These are phyloP conservation scores for Apostichopus californicus DNA, from an alignment of 35 echinoderm and acorn worm genomes.

Conservation along the genomic window DNA sequence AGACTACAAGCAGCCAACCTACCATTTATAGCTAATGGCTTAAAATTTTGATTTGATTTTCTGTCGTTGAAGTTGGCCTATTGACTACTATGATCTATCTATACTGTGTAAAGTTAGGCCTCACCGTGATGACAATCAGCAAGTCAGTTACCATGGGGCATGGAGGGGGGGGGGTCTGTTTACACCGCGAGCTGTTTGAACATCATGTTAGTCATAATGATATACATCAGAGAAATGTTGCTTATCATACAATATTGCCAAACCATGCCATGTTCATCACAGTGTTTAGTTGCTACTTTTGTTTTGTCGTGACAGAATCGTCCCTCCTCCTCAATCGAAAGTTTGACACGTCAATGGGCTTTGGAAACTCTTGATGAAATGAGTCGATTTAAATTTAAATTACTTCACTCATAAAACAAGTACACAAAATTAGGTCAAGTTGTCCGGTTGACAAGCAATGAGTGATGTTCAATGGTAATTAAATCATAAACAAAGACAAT, in stretches of 20 bases:
- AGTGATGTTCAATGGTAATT: neutral
- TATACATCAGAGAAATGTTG: no score
- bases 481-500: conserved; percentile 8
- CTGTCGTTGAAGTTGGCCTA: neutral
- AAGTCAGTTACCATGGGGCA: no score
- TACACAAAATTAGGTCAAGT: conserved; percentile 1
- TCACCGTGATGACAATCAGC: no score
- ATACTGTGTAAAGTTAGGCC: no score
- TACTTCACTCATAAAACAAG: neutral
- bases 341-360: neutral
- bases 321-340: neutral
- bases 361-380: neutral
- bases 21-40: neutral
- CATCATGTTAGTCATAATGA: neutral
- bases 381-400: neutral
- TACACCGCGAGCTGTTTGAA: neutral
- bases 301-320: no score
- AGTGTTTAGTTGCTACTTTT: no score
- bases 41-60: neutral
- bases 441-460: neutral
- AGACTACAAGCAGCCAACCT: neutral
- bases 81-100: neutral
- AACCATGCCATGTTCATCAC: no score
- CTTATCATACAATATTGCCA: no score
- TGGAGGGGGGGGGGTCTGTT: neutral